Evolutionary conservation across 2,888 invertebrate genomes (phyloP).

Genomic region (Mechanitis messenoides): DNA sequence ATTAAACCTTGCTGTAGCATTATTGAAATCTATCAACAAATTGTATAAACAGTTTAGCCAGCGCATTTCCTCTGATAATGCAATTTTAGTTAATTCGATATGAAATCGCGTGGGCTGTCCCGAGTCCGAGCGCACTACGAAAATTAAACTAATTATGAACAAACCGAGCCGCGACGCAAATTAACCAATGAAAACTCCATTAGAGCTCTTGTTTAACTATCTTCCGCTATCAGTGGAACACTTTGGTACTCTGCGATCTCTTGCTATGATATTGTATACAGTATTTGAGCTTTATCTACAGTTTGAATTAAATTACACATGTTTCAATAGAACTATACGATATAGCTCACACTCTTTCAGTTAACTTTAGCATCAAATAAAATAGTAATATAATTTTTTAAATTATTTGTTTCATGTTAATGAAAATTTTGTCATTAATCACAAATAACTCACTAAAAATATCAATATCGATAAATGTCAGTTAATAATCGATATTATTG

Average conservation of each 20-base stretch:
- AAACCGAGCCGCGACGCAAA: slow-evolving; percentile 54
- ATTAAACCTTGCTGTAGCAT: too few species aligned
- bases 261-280: slow-evolving; percentile 2
- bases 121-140: slow-evolving; percentile 37
- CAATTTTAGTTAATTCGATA: slow-evolving; percentile 69
- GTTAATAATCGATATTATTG: too few species aligned
- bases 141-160: slow-evolving; percentile 69
- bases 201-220: slow-evolving; percentile 41
- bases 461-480: too few species aligned
- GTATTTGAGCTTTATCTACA: not conserved
- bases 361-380: too few species aligned
- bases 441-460: too few species aligned
- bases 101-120: slow-evolving; percentile 34
- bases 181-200: slow-evolving; percentile 55
- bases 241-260: slow-evolving; percentile 1
- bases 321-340: too few species aligned
- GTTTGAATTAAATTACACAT: not conserved
- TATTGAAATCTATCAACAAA: not conserved
- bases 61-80: slow-evolving; percentile 56
- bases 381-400: too few species aligned
- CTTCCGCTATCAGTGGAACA: slow-evolving; percentile 25
- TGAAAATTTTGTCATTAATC: too few species aligned
- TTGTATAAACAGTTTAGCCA: slow-evolving; percentile 27
- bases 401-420: too few species aligned
- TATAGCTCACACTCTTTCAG: too few species aligned